Evolutionary conservation across 2,797 vertebrate genomes (phyloP), one percentile per base, ranked within the genome.

Genomic region (Knipowitschia caucasica): DNA sequence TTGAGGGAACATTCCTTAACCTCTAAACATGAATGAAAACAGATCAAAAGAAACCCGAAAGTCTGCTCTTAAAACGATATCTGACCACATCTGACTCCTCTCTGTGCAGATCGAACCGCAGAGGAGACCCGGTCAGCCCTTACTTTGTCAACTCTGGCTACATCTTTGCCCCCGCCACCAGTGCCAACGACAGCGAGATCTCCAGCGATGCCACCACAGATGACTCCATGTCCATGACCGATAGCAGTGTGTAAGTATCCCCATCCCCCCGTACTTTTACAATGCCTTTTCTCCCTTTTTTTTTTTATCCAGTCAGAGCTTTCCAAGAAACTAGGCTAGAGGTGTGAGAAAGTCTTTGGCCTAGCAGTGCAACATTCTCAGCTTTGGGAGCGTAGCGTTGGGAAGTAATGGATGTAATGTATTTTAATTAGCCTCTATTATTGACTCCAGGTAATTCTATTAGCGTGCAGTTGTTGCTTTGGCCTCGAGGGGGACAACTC

Each of bases 141-240:
- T 98, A 96, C 81, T 94, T 96, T 12, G 89, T 95, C 74, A 95
- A 92, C 67, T 92, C 94, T 0, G 94, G 94, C 70, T 95, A 94
- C 29, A 91, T 93, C 30, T 93, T 98, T 6, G 95, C 95, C 3
- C 95, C 95, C 0, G 92, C 92, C 67, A 93, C 94, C 78, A 98
- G 96, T 7, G 94, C 95, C 44, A 96, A 98, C 0, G 95, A 98
- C 72, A 98, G 96, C 1, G 95, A 98, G 60, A 90, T 96, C 61
- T 98, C 95, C 74, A 98, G 95, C 1, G 96, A 98, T 31, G 94
- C 94, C 3, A 87, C 93, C 69, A 98, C 95, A 0, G 95, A 98
- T 0, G 95, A 98, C 66, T 95, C 95, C 77, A 91, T 95, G 94
- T 98, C 96, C 0, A 93, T 98, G 93, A 98, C 95, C 0, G 95